Evolutionary conservation across 2,797 vertebrate genomes (phyloP).

Genomic region (Bradypus variegatus): DNA sequence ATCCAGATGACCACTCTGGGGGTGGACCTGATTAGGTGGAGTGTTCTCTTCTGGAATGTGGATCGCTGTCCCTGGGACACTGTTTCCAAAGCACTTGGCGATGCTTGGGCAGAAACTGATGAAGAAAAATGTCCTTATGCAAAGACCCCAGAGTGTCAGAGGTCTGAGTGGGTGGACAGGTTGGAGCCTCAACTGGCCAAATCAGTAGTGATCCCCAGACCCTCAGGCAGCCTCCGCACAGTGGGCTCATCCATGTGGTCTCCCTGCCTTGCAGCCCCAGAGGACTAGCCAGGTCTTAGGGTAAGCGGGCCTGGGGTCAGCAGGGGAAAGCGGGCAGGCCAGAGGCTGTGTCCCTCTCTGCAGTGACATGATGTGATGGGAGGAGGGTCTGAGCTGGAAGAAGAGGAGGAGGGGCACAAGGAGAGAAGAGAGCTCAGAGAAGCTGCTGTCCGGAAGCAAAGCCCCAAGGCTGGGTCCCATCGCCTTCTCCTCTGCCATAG

Average conservation of each 20-base stretch:
- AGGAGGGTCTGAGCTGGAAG: not conserved
- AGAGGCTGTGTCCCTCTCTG: not conserved
- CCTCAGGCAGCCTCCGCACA: not conserved
- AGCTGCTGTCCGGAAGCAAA: not conserved
- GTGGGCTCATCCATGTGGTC: not conserved
- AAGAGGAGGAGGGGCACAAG: not conserved
- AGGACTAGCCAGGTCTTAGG: not conserved
- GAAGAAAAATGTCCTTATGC: not conserved
- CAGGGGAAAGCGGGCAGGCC: not conserved
- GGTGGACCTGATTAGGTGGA: not conserved
- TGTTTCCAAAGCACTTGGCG: slow-evolving; percentile 3
- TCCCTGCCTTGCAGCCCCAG: not conserved
- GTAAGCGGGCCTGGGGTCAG: not conserved
- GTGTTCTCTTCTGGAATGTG: not conserved
- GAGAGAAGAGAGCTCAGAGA: not conserved
- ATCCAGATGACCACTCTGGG: not conserved
- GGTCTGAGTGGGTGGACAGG: not conserved
- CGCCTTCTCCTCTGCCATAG: not conserved
- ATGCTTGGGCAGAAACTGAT: not conserved
- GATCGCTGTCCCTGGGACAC: not conserved
- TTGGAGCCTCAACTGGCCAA: not conserved
- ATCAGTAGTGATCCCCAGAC: not conserved
- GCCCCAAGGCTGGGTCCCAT: not conserved
- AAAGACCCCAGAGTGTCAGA: not conserved
- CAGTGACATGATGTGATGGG: not conserved